Evolutionary conservation across 2,797 vertebrate genomes (phyloP).

Genomic region (Arrhamphus sclerolepis): DNA sequence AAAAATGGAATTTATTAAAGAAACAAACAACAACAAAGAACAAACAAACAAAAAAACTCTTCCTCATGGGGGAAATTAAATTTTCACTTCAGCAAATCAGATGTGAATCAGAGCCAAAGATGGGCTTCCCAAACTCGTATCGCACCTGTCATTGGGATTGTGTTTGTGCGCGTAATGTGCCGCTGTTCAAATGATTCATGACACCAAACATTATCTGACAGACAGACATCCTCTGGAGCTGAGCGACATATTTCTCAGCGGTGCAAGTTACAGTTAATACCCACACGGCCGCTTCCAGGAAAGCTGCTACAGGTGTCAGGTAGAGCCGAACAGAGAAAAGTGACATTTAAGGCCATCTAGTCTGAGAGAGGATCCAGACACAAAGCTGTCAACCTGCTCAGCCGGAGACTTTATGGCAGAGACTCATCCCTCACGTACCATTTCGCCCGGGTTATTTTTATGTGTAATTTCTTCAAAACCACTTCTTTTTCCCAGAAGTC

Average conservation of each 20-base stretch:
- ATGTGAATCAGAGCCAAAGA: no score
- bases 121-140: no score
- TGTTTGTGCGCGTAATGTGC: no score
- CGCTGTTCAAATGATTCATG: not conserved
- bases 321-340: constrained; percentile 13
- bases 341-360: constrained; percentile 19
- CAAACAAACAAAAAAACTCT: no score
- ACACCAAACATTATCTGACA: constrained; percentile 6
- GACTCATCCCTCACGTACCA: constrained; percentile 32
- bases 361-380: constrained; percentile 21
- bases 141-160: no score
- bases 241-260: constrained; percentile 17
- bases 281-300: constrained; percentile 35
- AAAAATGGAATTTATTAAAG: no score
- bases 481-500: constrained; percentile 56
- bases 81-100: no score
- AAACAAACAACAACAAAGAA: no score
- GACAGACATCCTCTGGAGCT: not conserved
- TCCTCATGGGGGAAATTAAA: no score
- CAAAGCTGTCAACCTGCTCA: constrained; percentile 25
- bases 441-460: constrained; percentile 41
- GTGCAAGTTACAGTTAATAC: constrained; percentile 6
- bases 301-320: constrained; percentile 41
- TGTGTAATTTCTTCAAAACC: constrained; percentile 40
- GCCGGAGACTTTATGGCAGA: constrained; percentile 11